phyloP scores from a whole-genome alignment of 1,140 invertebrate genomes.

The Nephila pilipes region DNA sequence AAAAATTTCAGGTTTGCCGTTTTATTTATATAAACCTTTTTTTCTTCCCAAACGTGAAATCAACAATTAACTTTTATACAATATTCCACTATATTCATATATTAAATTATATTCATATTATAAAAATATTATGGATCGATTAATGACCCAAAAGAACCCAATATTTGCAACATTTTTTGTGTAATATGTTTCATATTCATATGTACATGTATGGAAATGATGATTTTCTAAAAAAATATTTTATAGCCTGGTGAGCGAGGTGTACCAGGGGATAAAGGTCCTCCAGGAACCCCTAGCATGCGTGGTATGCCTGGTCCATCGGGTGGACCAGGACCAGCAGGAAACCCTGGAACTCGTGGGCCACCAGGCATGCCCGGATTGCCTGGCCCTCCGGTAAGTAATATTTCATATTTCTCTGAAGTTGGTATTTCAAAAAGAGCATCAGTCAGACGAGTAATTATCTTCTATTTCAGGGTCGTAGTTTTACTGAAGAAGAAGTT shows the following conservation, averaged over 20 bases:
- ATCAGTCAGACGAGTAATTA: background rate
- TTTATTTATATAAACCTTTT: too few relatives aligned
- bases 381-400: slow-evolving; percentile 73
- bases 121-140: too few relatives aligned
- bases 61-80: too few relatives aligned
- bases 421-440: background rate
- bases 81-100: too few relatives aligned
- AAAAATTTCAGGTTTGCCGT: too few relatives aligned
- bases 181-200: too few relatives aligned
- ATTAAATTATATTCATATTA: too few relatives aligned
- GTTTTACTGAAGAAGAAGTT: slow-evolving; percentile 83
- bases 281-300: slow-evolving; percentile 79
- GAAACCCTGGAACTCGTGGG: slow-evolving; percentile 71
- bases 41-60: too few relatives aligned
- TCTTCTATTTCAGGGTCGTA: slow-evolving; percentile 82
- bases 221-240: background rate
- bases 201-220: too few relatives aligned
- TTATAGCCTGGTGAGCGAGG: slow-evolving; percentile 74
- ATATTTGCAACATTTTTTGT: too few relatives aligned
- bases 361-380: slow-evolving; percentile 77
- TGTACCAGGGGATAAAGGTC: slow-evolving; percentile 74
- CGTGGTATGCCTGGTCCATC: slow-evolving; percentile 69
- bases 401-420: background rate
- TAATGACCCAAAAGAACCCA: too few relatives aligned
- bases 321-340: slow-evolving; percentile 55